Evolutionary conservation across 2,888 invertebrate species (phyloP), one percentile per base, ranked within the genome.

Genomic region (Macrosoma leucophasiata): DNA sequence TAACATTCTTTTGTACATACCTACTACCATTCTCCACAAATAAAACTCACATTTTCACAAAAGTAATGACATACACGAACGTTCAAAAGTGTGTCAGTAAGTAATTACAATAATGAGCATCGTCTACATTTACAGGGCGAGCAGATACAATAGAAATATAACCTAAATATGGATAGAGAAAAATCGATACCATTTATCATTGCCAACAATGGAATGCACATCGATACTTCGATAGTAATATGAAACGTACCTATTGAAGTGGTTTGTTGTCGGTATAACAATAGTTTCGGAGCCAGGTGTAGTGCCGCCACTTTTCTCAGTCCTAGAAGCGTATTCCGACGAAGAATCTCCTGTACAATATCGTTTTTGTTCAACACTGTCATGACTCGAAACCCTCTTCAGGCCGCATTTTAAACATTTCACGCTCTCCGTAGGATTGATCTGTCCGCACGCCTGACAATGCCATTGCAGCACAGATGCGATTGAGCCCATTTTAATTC

Each of bases 401-500:
- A 87, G 86, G 56, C 92, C 93, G 86, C 94, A 95, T 87, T 92
- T 90, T 86, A 91, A 88, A 82, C 95, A 95, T 86, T 89, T 90
- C 58, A 89, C 85, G 77, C 90, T 90, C 84, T 95, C 94, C 48
- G 93, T 94, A 51, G 94, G 93, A 79, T 95, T 95, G 82, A 95
- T 94, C 81, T 92, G 89, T 84, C 91, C 90, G 86, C 95, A 95
- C 81, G 90, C 89, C 77, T 89, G 89, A 88, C 95, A 95, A 87
- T 93, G 92, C 94, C 94, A 95, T 87, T 95, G 95, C 78, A 95
- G 89, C 86, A 95, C 94, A 77, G 95, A 95, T 85, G 94, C 94
- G 87, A 94, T 94, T 77, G 94, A 94, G 85, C 95, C 95, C 95
- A 95, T 95, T 81, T 79, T 84, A 84, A 76, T 79, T 77, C 75